Evolutionary conservation across 30 jellyfish, hydroid and myxozoan genomes (phyloP).

Genomic region (Turritopsis rubra): DNA sequence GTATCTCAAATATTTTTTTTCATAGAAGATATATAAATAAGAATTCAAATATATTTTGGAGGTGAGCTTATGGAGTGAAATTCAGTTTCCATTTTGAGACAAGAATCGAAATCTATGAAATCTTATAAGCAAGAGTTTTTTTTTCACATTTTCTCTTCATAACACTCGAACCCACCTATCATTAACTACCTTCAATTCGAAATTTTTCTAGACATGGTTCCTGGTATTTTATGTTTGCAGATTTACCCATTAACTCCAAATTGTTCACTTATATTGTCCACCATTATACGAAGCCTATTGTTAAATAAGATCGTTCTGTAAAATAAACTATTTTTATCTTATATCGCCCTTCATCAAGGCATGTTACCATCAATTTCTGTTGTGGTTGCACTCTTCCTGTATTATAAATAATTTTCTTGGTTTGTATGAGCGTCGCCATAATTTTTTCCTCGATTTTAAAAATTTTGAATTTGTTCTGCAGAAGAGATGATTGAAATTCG

Average conservation of each 20-base stretch:
- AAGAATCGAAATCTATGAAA: no score
- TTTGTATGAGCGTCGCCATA: not conserved
- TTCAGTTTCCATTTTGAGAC: not conserved
- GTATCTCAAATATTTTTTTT: not conserved
- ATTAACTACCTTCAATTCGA: no score
- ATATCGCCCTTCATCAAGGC: no score
- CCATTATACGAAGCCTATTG: not conserved
- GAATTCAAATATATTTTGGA: not conserved
- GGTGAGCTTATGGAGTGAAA: not conserved
- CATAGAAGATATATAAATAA: not conserved
- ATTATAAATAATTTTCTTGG: no score
- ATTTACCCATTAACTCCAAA: no score
- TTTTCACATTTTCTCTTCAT: no score
- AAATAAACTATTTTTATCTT: not conserved
- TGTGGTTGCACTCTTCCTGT: not conserved
- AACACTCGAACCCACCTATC: no score
- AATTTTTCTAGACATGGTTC: no score
- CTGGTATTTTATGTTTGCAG: no score
- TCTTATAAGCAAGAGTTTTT: no score
- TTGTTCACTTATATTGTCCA: no score
- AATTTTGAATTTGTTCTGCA: not conserved
- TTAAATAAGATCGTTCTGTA: not conserved
- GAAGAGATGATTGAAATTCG: conserved; percentile 29
- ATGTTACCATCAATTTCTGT: no score
- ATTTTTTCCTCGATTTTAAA: not conserved